Conservation (phyloP, 2,888 invertebrate species). For the Ormyrus thymus region DNA sequence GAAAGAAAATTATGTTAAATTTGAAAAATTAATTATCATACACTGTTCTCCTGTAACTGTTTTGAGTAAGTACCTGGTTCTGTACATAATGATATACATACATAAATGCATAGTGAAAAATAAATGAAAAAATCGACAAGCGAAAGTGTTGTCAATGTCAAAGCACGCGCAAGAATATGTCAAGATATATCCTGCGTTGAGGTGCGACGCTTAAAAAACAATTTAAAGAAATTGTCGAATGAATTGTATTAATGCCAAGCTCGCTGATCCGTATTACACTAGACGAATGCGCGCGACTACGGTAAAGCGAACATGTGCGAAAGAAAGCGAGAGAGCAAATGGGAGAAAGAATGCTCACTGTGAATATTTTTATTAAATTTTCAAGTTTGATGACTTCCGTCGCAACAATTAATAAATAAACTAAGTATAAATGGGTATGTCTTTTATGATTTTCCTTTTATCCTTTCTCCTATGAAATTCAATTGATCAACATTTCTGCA, state of each 20-base stretch:
- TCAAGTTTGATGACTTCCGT: constrained; percentile 75
- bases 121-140: constrained; percentile 39
- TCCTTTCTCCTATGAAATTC: neutral
- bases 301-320: constrained; percentile 58
- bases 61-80: constrained; percentile 54
- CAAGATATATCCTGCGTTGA: constrained; percentile 28
- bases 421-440: constrained; percentile 69
- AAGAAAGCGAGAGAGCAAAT: constrained; percentile 62
- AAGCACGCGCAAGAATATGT: constrained; percentile 42
- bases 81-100: constrained; percentile 54
- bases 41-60: constrained; percentile 39
- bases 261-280: constrained; percentile 49
- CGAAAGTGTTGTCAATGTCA: constrained; percentile 36
- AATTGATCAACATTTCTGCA: neutral
- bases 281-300: constrained; percentile 54
- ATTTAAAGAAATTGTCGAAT: constrained; percentile 53
- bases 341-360: constrained; percentile 74
- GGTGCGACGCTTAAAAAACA: constrained; percentile 46
- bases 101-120: constrained; percentile 49
- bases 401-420: constrained; percentile 75
- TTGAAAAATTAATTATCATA: constrained; percentile 14
- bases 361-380: constrained; percentile 76
- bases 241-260: constrained; percentile 52
- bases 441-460: constrained; percentile 10
- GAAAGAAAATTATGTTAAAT: constrained; percentile 17